Evolutionary conservation across 1,140 invertebrate species (phyloP).

Genomic region (Augochlora pura): DNA sequence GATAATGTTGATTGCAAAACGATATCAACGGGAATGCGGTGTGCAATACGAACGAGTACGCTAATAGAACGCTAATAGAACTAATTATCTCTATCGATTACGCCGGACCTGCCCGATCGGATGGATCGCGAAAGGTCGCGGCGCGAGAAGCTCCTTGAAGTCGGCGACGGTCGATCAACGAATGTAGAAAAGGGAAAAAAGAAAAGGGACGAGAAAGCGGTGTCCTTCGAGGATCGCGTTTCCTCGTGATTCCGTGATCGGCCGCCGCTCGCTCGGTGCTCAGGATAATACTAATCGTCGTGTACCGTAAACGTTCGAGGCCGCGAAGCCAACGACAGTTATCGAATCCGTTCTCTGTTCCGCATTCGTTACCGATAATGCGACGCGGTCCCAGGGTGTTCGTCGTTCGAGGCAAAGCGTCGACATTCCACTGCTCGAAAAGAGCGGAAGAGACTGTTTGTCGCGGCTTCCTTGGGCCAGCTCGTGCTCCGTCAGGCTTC

Average conservation of each 20-base stretch:
- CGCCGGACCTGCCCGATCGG: not conserved
- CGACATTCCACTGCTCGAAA: slow-evolving; percentile 31
- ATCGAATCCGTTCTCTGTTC: too few species aligned
- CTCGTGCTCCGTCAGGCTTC: too few species aligned
- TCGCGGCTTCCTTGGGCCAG: slow-evolving; percentile 9
- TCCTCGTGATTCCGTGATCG: slow-evolving; percentile 12
- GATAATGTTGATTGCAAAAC: slow-evolving; percentile 8
- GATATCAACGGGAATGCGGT: slow-evolving; percentile 15
- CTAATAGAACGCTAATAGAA: slow-evolving; percentile 12
- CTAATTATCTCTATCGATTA: slow-evolving; percentile 6
- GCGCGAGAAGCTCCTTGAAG: not conserved
- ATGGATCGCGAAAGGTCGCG: not conserved
- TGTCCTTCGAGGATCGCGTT: slow-evolving; percentile 27
- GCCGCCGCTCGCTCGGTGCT: not conserved
- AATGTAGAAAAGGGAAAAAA: not conserved
- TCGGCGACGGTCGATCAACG: slow-evolving; percentile 11
- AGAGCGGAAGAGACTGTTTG: not conserved
- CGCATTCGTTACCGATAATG: too few species aligned
- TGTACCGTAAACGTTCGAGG: not conserved
- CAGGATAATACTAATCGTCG: slow-evolving; percentile 4
- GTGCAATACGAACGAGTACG: slow-evolving; percentile 37
- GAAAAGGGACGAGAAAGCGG: not conserved
- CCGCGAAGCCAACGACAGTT: not conserved
- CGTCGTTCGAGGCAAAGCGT: not conserved
- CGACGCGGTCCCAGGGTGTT: too few species aligned